phyloP scores from a whole-genome alignment of 2,888 invertebrate species.

The Ethmia dodecea region DNA sequence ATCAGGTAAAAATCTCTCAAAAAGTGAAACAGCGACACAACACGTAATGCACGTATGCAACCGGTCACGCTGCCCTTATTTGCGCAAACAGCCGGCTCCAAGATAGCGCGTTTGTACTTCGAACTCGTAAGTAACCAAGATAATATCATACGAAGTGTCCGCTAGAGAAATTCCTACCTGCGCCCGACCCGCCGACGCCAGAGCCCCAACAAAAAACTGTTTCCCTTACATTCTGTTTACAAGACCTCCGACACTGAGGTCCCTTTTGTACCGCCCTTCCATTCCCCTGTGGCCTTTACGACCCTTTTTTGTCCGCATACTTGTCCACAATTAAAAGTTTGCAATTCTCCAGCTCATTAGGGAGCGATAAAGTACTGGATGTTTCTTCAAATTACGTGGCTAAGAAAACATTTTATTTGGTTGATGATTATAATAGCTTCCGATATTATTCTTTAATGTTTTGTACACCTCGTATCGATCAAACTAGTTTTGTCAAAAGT shows the following conservation, averaged over 20 bases:
- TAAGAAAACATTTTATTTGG: too few species aligned
- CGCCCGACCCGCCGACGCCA: slow-evolving; percentile 54
- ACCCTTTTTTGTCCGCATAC: slow-evolving; percentile 65
- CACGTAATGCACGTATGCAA: slow-evolving; percentile 37
- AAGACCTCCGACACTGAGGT: slow-evolving; percentile 69
- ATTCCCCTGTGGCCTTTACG: slow-evolving; percentile 36
- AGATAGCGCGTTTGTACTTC: slow-evolving; percentile 65
- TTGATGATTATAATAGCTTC: too few species aligned
- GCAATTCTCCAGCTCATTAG: slow-evolving; percentile 31
- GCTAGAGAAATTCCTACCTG: slow-evolving; percentile 32
- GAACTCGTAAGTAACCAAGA: slow-evolving; percentile 52
- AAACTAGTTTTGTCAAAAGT: background rate
- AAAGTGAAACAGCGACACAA: background rate
- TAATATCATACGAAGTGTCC: slow-evolving; percentile 38
- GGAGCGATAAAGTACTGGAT: slow-evolving; percentile 1
- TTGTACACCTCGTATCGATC: background rate
- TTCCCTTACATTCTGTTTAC: slow-evolving; percentile 70
- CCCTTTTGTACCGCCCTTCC: slow-evolving; percentile 48
- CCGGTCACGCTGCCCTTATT: slow-evolving; percentile 52
- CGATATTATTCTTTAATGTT: too few species aligned
- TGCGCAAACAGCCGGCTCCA: slow-evolving; percentile 55
- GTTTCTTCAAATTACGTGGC: background rate
- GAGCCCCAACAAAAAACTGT: slow-evolving; percentile 53
- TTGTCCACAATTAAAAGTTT: slow-evolving; percentile 29
- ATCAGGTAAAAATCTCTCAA: too few species aligned